Conservation (phyloP, 2,888 invertebrate species). For the Drosophila rellima region DNA sequence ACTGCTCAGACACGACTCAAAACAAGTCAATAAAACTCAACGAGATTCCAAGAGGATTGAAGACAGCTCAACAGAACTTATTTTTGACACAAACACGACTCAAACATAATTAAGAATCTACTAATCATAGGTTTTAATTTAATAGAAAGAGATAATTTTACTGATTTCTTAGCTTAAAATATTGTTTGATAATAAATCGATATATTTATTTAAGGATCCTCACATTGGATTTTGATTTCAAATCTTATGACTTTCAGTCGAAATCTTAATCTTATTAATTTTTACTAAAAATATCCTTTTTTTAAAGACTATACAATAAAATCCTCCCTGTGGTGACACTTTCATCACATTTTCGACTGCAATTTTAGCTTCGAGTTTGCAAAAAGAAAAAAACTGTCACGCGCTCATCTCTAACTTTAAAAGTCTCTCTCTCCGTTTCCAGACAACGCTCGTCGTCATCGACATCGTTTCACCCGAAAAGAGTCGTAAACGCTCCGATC, state of each 20-base stretch:
- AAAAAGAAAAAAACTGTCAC: slow-evolving; percentile 6
- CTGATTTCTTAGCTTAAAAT: too few species aligned
- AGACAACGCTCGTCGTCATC: slow-evolving; percentile 9
- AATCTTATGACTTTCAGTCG: too few species aligned
- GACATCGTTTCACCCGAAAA: slow-evolving; percentile 42
- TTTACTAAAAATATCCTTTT: too few species aligned
- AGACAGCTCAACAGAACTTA: not conserved
- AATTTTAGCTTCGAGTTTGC: not conserved
- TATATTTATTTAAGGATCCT: too few species aligned
- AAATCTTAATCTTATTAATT: too few species aligned
- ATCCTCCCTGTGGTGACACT: too few species aligned
- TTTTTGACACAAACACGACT: not conserved
- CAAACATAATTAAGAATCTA: not conserved
- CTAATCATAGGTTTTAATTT: too few species aligned
- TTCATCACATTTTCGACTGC: too few species aligned
- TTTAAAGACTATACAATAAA: too few species aligned
- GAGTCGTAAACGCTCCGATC: slow-evolving; percentile 29
- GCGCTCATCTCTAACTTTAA: slow-evolving; percentile 18
- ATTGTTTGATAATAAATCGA: too few species aligned
- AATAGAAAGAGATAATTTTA: too few species aligned
- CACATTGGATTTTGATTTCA: too few species aligned
- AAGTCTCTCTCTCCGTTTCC: slow-evolving; percentile 38
- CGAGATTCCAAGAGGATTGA: not conserved
- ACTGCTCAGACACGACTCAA: not conserved
- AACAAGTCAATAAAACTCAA: not conserved